Conservation (phyloP, 2,797 vertebrate genomes). For the Melanotaenia pygmaea region DNA sequence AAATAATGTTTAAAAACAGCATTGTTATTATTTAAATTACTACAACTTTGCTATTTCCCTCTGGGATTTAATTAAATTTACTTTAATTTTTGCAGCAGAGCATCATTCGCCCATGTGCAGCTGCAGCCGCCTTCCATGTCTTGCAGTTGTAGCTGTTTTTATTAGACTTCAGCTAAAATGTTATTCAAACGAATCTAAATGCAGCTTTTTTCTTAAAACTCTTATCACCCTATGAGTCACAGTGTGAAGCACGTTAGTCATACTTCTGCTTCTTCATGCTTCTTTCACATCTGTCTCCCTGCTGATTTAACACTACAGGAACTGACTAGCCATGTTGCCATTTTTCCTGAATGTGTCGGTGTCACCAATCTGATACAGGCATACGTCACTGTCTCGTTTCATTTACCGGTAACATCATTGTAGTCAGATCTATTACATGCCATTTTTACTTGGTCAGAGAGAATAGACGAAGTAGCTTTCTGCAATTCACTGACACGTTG, state of each 20-base stretch:
- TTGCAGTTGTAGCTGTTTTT: background rate
- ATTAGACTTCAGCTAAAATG: background rate
- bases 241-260: constrained; percentile 48
- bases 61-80: background rate
- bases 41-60: too few species aligned
- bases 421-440: constrained; percentile 3
- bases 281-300: constrained; percentile 30
- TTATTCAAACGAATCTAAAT: background rate
- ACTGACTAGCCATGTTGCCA: background rate
- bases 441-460: background rate
- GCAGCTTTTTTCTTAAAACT: background rate
- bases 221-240: background rate
- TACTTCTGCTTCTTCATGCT: background rate
- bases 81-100: background rate
- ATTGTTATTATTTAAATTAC: too few species aligned
- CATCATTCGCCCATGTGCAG: background rate
- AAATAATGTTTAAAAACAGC: too few species aligned
- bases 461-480: constrained; percentile 35
- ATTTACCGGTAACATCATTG: constrained; percentile 27
- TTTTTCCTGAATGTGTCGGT: constrained; percentile 34
- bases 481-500: background rate
- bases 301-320: constrained; percentile 4
- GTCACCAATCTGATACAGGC: constrained; percentile 11
- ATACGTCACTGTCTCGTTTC: background rate
- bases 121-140: background rate